These are phyloP conservation scores for Allophyes oxyacanthae DNA, from an alignment of 2,888 invertebrate genomes.

Conservation along the genomic window DNA sequence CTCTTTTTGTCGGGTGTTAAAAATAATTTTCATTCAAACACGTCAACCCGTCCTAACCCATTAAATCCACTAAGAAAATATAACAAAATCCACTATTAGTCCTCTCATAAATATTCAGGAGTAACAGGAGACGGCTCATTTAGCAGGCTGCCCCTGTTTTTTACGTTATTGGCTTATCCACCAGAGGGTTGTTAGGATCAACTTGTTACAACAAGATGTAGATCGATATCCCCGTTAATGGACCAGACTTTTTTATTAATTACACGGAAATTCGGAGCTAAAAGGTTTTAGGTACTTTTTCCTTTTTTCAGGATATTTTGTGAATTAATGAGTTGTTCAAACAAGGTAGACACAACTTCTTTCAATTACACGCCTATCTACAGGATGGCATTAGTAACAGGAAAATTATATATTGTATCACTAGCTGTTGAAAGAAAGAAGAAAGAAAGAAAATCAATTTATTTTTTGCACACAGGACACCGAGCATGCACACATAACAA, in stretches of 20 bases:
- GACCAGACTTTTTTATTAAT: slow-evolving; percentile 82
- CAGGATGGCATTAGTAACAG: too few relatives aligned
- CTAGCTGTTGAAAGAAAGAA: too few relatives aligned
- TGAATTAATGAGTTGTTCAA: slow-evolving; percentile 2
- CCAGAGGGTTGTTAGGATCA: slow-evolving; percentile 83
- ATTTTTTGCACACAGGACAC: too few relatives aligned
- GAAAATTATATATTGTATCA: too few relatives aligned
- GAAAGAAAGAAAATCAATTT: too few relatives aligned
- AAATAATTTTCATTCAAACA: too few relatives aligned
- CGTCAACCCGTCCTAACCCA: slow-evolving; percentile 7
- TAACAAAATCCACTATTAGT: slow-evolving; percentile 73
- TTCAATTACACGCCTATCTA: too few relatives aligned
- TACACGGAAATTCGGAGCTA: slow-evolving; percentile 65
- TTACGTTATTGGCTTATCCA: slow-evolving; percentile 86
- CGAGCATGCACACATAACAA: too few relatives aligned
- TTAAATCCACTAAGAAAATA: slow-evolving; percentile 52
- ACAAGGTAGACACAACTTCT: too few relatives aligned
- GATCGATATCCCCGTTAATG: slow-evolving; percentile 84
- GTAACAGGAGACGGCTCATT: slow-evolving; percentile 86
- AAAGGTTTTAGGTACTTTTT: slow-evolving; percentile 42
- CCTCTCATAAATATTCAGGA: slow-evolving; percentile 87
- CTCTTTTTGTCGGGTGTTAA: too few relatives aligned
- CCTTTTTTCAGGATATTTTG: slow-evolving; percentile 11
- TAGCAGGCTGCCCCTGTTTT: slow-evolving; percentile 84
- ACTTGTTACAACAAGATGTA: slow-evolving; percentile 75